phyloP scores from a whole-genome alignment of 2,113 vertebrate genomes.

The human (Homo sapiens) region GRCh38 chr14:55154501-55155000 shows the following conservation, averaged over 20 bases:
- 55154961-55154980: not conserved
- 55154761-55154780: slow-evolving; percentile 55
- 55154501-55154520: not conserved
- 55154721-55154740: not conserved
- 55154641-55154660: not conserved
- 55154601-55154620: slow-evolving; percentile 62
- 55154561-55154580: not conserved
- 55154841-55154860: slow-evolving; percentile 11
- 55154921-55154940: not conserved
- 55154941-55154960: not conserved
- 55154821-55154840: slow-evolving; percentile 8
- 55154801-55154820: slow-evolving; percentile 60
- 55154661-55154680: not conserved
- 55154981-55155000: not conserved
- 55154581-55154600: not conserved
- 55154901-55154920: not conserved
- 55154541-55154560: not conserved
- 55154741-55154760: slow-evolving; percentile 3
- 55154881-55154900: not conserved
- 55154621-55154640: slow-evolving; percentile 9
- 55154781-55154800: slow-evolving; percentile 44
- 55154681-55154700: not conserved
- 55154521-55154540: not conserved
- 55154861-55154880: not conserved
- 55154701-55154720: not conserved